Percentiles rank a stretch among this genome's conserved stretches.
phyloP scores from a whole-genome alignment of 2,797 vertebrate species.

The Pristis pectinata region DNA sequence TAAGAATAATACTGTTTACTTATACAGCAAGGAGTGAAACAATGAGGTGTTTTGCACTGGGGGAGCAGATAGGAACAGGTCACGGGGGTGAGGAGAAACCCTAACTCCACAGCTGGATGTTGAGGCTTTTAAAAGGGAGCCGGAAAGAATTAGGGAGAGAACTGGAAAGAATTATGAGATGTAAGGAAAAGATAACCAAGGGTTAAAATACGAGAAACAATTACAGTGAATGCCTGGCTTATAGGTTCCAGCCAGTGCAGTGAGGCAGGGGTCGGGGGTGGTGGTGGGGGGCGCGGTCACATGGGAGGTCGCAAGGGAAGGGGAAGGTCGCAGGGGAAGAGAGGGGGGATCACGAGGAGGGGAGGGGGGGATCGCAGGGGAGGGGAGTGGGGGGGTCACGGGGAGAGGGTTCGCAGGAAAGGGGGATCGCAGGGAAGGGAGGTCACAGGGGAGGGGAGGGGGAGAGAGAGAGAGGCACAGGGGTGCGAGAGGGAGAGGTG shows the following conservation, averaged over 20 bases:
- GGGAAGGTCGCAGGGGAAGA: not conserved
- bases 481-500: not conserved
- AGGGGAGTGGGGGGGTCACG: not conserved
- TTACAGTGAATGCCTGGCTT: not conserved
- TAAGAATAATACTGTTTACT: not conserved
- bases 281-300: not conserved
- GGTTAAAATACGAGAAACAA: not conserved
- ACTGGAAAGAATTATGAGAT: too few relatives aligned
- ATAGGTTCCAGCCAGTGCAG: not conserved
- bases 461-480: not conserved
- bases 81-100: not conserved
- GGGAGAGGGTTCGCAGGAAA: not conserved
- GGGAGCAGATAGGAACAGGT: not conserved
- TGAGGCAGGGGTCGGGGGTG: not conserved
- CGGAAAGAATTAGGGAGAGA: not conserved
- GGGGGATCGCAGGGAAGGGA: not conserved
- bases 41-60: not conserved
- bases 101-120: not conserved
- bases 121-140: not conserved
- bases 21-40: not conserved
- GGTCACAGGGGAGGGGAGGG: not conserved
- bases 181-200: too few relatives aligned
- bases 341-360: too few relatives aligned
- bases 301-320: not conserved
- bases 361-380: not conserved